Evolutionary conservation across 2,113 vertebrate species (phyloP), one percentile per base, ranked within the genome.

Genomic region (Oncorhynchus masou): DNA sequence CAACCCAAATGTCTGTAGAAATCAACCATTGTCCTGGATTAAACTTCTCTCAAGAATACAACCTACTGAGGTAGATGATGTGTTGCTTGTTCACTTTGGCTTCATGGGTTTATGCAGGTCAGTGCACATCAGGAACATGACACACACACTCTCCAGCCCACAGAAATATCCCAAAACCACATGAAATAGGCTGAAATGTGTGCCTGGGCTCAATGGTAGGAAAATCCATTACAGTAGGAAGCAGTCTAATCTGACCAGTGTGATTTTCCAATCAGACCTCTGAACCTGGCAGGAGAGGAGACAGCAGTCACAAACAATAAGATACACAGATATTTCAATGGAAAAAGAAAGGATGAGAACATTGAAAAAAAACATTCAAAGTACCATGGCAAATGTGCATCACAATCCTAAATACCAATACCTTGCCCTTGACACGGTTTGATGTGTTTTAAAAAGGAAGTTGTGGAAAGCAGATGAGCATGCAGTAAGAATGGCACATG

Each of bases 241-340:
- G 67, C 62, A 48, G 9, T 16, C 45, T 1, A 83, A 77, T 49
- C 79, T 77, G 70, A 57, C 51, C 11, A 9, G 57, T 1, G 75
- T 80, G 39, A 45, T 45, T 45, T 45, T 45, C 39, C 39, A 45
- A 45, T 67, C 79, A 77, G 72, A 81, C 68, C 71, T n/a, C 68
- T 2, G 74, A 81, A 78, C 67, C 51, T 54, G 16, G 16, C 51
- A 54, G 51, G 51, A 54, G 51, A 54, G 15, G 13, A 64, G 22
- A 64, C 60, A 64, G 60, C 60, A 64, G 51, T 54, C 51, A 54
- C 49, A 54, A 19, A 54, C 51, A 51, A 0, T 9, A 7, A 39
- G 34, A 39, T 39, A 45, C 39, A 45, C 39, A 54, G 16, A 13
- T 5, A 54, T 19, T 54, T 19, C 51, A 13, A 54, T 54, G 51